These are phyloP conservation scores for Aleadryas rufinucha DNA, from an alignment of 2,113 vertebrate genomes.

Conservation along the genomic window DNA sequence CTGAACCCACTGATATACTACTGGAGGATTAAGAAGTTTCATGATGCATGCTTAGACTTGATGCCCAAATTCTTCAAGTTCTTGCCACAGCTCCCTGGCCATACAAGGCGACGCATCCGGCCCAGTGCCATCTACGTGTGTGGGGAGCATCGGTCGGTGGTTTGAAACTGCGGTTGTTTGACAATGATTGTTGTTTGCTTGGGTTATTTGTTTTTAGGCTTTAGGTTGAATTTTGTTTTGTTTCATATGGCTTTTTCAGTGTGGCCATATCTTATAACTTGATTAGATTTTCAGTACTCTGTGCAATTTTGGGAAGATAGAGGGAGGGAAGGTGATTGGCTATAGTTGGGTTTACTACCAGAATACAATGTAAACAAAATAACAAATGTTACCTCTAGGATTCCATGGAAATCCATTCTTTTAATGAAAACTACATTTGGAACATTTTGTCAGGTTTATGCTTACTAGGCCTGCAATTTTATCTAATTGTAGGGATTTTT, in stretches of 20 bases:
- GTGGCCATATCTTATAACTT: constrained; percentile 30
- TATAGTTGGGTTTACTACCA: constrained; percentile 30
- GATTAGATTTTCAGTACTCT: constrained; percentile 18
- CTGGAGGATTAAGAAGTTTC: constrained; percentile 99
- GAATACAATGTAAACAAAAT: constrained; percentile 48
- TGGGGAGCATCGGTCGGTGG: constrained; percentile 88
- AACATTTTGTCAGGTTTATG: constrained; percentile 63
- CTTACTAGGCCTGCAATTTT: constrained; percentile 66
- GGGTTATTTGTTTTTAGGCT: not conserved
- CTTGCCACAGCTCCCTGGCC: constrained; percentile 88
- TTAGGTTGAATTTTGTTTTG: constrained; percentile 5
- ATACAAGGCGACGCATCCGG: constrained; percentile 87
- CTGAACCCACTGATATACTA: constrained; percentile 98
- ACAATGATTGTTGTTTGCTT: not conserved
- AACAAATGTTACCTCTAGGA: constrained; percentile 70
- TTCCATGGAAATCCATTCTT: constrained; percentile 62
- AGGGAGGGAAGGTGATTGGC: not conserved
- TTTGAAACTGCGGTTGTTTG: constrained; percentile 62
- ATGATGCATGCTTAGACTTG: constrained; percentile 93
- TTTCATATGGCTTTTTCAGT: constrained; percentile 36
- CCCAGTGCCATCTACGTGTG: constrained; percentile 96
- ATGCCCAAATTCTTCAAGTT: constrained; percentile 96
- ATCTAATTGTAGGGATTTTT: constrained; percentile 57
- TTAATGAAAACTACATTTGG: constrained; percentile 45
- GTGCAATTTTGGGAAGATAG: constrained; percentile 28